phyloP scores from a whole-genome alignment of 2,888 invertebrate genomes.

The Drymonia ruficornis region DNA sequence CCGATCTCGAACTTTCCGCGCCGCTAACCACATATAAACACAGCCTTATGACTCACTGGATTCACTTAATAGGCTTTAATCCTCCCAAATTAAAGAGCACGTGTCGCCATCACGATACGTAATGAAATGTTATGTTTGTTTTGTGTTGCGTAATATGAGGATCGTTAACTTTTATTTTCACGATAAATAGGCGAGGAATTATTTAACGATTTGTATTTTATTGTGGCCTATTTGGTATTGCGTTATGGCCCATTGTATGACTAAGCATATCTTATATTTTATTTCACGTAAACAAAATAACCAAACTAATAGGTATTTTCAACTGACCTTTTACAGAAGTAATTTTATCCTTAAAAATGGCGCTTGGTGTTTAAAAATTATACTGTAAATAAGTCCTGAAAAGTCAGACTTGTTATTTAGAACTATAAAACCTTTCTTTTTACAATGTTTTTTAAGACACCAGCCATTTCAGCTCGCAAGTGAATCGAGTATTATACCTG shows the following conservation, averaged over 20 bases:
- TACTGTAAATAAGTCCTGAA: no score
- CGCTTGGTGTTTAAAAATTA: no score
- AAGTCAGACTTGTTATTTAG: no score
- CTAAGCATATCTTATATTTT: no score
- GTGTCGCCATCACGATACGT: slow-evolving; percentile 1
- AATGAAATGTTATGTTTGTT: slow-evolving; percentile 1
- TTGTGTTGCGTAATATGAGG: background rate
- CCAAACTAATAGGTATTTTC: no score
- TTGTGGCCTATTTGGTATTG: background rate
- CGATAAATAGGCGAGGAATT: background rate
- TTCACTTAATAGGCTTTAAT: slow-evolving; percentile 4
- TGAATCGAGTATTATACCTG: slow-evolving; percentile 5
- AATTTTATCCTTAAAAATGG: no score
- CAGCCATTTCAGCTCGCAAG: background rate
- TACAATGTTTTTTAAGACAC: background rate
- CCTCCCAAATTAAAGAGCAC: slow-evolving; percentile 5
- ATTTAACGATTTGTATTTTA: background rate
- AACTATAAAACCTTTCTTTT: no score
- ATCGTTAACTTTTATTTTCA: slow-evolving; percentile 3
- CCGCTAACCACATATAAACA: background rate
- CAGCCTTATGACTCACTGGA: background rate
- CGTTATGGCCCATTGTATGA: no score
- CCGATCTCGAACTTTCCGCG: background rate
- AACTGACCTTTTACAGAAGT: no score
- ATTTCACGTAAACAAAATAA: no score